Percentiles rank a stretch among this genome's conserved stretches.
Conservation (phyloP, 2,113 vertebrate genomes). For the Dunckerocampus dactyliophorus region DNA sequence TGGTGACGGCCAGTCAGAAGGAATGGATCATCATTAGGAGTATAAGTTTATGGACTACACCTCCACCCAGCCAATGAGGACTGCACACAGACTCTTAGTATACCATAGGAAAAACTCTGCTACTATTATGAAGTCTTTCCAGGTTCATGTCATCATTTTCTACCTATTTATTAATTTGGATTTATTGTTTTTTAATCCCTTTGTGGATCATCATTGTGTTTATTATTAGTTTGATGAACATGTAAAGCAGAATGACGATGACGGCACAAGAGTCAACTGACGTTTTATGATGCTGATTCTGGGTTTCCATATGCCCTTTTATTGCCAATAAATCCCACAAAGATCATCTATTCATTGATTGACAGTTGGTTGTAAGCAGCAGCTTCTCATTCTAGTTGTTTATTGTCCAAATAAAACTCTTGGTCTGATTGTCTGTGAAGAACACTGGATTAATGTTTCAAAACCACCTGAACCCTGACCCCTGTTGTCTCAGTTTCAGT, state of each 20-base stretch:
- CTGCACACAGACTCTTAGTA: conserved; percentile 37
- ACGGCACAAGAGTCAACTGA: not conserved
- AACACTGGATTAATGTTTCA: too few relatives aligned
- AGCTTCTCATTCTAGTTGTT: too few relatives aligned
- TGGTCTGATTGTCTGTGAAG: too few relatives aligned
- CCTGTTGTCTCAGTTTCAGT: too few relatives aligned
- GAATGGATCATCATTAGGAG: conserved; percentile 97
- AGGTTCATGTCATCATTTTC: conserved; percentile 56
- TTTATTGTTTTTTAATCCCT: conserved; percentile 58
- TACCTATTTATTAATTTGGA: conserved; percentile 59
- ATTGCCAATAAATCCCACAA: conserved; percentile 4
- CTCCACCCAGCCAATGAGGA: conserved; percentile 74
- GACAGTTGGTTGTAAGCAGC: not conserved
- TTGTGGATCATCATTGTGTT: conserved; percentile 30
- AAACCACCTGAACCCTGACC: too few relatives aligned
- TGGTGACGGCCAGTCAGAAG: conserved; percentile 90
- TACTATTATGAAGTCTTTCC: conserved; percentile 40
- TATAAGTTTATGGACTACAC: conserved; percentile 94
- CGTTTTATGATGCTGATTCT: not conserved
- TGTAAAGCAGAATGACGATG: not conserved
- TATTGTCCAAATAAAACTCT: too few relatives aligned
- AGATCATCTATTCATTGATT: conserved; percentile 2
- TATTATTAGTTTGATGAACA: not conserved
- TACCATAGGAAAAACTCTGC: conserved; percentile 35
- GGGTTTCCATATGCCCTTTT: not conserved